Conservation (phyloP, 2,888 invertebrate species). For the Herminia tarsipennalis region DNA sequence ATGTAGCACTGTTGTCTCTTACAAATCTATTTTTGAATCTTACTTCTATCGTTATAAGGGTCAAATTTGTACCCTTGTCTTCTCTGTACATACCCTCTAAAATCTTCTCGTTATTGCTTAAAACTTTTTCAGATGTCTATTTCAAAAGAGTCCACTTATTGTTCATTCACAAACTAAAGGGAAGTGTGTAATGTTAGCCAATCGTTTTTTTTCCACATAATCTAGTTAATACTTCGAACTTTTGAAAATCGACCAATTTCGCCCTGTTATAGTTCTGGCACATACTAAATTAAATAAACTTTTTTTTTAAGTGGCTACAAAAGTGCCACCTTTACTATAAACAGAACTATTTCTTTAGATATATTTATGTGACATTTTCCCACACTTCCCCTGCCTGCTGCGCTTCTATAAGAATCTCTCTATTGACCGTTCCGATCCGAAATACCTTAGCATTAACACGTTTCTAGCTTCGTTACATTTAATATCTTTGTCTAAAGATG, state of each 20-base stretch:
- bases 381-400: background rate
- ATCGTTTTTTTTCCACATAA: too few species aligned
- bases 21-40: slow-evolving; percentile 61
- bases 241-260: too few species aligned
- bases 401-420: background rate
- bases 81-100: slow-evolving; percentile 28
- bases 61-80: slow-evolving; percentile 25
- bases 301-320: too few species aligned
- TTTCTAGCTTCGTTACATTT: slow-evolving; percentile 12
- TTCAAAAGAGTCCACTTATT: background rate
- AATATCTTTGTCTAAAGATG: slow-evolving; percentile 33
- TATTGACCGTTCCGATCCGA: slow-evolving; percentile 22
- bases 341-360: too few species aligned
- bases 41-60: slow-evolving; percentile 43
- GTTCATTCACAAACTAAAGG: background rate
- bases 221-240: too few species aligned
- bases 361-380: background rate
- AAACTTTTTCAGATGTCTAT: background rate
- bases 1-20: slow-evolving; percentile 46
- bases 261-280: too few species aligned
- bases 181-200: too few species aligned
- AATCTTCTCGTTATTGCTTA: slow-evolving; percentile 20
- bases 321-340: too few species aligned
- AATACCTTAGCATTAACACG: slow-evolving; percentile 6
- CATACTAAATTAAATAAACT: too few species aligned